Percentiles rank a stretch among this genome's conserved stretches.
These are phyloP conservation scores for Motacilla tschutschensis DNA, from an alignment of 2,113 vertebrate genomes.

Conservation along the genomic window DNA sequence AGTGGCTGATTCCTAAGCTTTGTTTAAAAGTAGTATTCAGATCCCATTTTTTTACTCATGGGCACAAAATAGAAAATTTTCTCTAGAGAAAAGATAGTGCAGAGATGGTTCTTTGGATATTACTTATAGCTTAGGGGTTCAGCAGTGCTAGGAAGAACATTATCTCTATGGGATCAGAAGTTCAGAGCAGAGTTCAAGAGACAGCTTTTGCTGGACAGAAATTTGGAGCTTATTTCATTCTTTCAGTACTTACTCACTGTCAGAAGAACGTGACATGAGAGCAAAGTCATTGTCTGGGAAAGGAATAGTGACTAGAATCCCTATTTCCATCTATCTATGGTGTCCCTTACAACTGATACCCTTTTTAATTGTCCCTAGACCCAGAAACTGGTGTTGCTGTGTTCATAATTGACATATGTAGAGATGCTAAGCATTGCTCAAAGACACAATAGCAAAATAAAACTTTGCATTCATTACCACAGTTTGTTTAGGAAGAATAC, in stretches of 20 bases:
- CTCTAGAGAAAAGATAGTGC: neutral
- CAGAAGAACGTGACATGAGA: neutral
- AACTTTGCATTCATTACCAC: neutral
- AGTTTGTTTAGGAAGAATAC: neutral
- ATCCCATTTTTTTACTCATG: neutral
- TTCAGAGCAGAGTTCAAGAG: neutral
- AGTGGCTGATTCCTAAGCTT: neutral
- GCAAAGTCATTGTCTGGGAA: neutral
- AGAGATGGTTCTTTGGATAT: neutral
- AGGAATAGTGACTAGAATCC: neutral
- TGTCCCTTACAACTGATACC: neutral
- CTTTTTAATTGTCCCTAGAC: neutral
- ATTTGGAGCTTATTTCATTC: constrained; percentile 6
- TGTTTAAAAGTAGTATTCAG: neutral
- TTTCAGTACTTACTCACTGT: neutral
- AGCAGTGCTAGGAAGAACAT: neutral
- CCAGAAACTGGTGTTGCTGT: neutral
- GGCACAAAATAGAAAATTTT: neutral
- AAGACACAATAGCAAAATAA: neutral
- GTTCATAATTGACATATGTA: neutral
- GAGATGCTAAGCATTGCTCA: neutral
- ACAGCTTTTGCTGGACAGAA: neutral
- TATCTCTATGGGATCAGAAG: neutral
- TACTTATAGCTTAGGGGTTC: neutral
- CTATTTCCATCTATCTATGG: neutral